These are phyloP conservation scores for Encarsia formosa DNA, from an alignment of 2,888 invertebrate genomes.

Conservation along the genomic window DNA sequence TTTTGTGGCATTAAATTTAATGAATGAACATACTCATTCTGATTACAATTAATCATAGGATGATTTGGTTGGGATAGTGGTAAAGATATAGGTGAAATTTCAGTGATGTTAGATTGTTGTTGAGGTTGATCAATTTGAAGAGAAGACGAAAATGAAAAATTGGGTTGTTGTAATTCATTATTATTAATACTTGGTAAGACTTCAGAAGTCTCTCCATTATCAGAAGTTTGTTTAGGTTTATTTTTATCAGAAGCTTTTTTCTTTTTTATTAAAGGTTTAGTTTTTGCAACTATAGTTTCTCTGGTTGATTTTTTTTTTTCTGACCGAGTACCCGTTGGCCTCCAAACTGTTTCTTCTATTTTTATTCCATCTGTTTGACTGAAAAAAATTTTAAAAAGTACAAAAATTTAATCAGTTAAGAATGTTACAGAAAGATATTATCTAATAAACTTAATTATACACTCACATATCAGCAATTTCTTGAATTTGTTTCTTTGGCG, in stretches of 20 bases:
- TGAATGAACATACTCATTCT: conserved; percentile 35
- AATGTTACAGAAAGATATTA: too few species aligned
- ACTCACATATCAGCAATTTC: conserved; percentile 44
- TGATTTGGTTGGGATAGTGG: conserved; percentile 23
- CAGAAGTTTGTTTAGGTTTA: conserved; percentile 8
- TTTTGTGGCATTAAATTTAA: conserved; percentile 34
- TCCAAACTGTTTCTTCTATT: conserved; percentile 49
- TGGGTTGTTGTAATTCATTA: too few species aligned
- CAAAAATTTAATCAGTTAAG: too few species aligned
- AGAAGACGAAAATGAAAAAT: too few species aligned
- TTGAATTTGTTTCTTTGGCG: conserved; percentile 48
- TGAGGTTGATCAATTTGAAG: conserved; percentile 30
- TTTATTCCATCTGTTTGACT: conserved; percentile 37
- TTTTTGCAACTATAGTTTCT: conserved; percentile 32
- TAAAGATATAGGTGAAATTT: conserved; percentile 24
- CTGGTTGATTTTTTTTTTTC: conserved; percentile 44
- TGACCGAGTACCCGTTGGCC: conserved; percentile 47
- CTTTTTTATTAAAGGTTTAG: conserved; percentile 31
- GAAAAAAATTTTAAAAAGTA: too few species aligned
- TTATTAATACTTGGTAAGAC: too few species aligned
- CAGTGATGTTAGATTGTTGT: conserved; percentile 28
- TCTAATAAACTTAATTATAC: too few species aligned
- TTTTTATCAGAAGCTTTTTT: conserved; percentile 33
- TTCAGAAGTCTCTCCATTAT: conserved; percentile 30
- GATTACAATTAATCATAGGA: too few species aligned